These are phyloP conservation scores for Drosophila bipectinata DNA, from an alignment of 1,140 invertebrate genomes.

Conservation along the genomic window DNA sequence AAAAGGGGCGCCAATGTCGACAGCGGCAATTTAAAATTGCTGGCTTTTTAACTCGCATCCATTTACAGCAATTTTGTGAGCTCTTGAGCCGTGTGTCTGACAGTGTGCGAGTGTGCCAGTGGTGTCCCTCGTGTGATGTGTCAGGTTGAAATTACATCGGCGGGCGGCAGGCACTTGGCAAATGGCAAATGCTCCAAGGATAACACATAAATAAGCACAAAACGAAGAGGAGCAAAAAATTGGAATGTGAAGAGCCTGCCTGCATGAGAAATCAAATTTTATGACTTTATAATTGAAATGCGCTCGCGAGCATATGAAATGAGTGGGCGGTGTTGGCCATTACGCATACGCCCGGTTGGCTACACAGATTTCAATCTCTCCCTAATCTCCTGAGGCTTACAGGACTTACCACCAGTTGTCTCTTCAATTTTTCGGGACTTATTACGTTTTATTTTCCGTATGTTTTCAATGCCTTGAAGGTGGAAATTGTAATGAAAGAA, in stretches of 20 bases:
- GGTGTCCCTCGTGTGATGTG: conserved; percentile 65
- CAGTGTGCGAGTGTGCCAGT: conserved; percentile 10
- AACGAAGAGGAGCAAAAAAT: conserved; percentile 39
- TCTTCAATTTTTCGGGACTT: neutral
- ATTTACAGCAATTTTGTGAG: conserved; percentile 79
- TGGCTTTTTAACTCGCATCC: conserved; percentile 82
- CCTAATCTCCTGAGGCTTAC: conserved; percentile 22
- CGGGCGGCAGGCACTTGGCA: conserved; percentile 71
- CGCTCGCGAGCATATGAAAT: conserved; percentile 56
- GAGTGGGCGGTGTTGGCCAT: conserved; percentile 12
- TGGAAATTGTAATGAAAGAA: neutral
- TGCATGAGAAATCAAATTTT: conserved; percentile 76
- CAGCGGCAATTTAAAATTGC: conserved; percentile 80
- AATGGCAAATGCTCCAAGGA: conserved; percentile 61
- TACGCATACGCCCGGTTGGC: conserved; percentile 45
- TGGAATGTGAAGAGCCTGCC: conserved; percentile 50
- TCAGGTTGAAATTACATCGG: conserved; percentile 81
- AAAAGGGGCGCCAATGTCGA: conserved; percentile 58
- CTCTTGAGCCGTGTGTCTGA: conserved; percentile 45
- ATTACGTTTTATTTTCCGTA: neutral
- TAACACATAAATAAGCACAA: conserved; percentile 70
- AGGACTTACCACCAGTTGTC: neutral
- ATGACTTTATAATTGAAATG: conserved; percentile 80
- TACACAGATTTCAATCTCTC: conserved; percentile 19
- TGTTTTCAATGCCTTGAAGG: neutral